A percentile compares a stretch with the other conserved stretches of the same genome.
Evolutionary conservation across 2,888 invertebrate species (phyloP).

Genomic region (Diploptera punctata): DNA sequence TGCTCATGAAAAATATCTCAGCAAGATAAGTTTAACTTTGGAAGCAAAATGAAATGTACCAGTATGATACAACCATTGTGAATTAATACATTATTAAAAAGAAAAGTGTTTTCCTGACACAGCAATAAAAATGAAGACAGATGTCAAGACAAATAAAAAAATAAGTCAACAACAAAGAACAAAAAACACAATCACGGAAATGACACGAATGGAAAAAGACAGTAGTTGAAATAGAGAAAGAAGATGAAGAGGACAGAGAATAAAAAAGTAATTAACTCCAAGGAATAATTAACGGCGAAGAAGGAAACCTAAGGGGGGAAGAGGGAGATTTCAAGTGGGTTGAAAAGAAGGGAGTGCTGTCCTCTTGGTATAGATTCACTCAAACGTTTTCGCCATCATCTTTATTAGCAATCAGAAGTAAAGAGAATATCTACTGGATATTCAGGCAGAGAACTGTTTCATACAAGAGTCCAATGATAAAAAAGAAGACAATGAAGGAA

Average conservation of each 20-base stretch:
- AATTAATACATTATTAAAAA: no score
- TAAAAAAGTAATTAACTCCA: slow-evolving; percentile 46
- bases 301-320: slow-evolving; percentile 37
- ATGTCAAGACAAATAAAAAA: slow-evolving; percentile 1
- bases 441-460: slow-evolving; percentile 7
- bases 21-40: no score
- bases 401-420: slow-evolving; percentile 37
- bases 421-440: neutral
- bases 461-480: neutral
- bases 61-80: no score
- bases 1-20: no score
- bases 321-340: slow-evolving; percentile 27
- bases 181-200: slow-evolving; percentile 30
- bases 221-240: slow-evolving; percentile 16
- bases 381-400: slow-evolving; percentile 36
- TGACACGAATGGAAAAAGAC: slow-evolving; percentile 24
- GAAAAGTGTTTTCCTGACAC: neutral
- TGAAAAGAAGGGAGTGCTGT: slow-evolving; percentile 12
- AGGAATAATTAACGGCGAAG: slow-evolving; percentile 45
- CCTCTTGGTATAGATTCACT: slow-evolving; percentile 32
- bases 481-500: slow-evolving; percentile 23
- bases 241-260: slow-evolving; percentile 21
- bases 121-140: slow-evolving; percentile 24
- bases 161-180: slow-evolving; percentile 25
- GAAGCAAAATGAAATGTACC: no score